These are phyloP conservation scores for Lasioglossum malachurum DNA, from an alignment of 2,888 invertebrate species.

Conservation along the genomic window DNA sequence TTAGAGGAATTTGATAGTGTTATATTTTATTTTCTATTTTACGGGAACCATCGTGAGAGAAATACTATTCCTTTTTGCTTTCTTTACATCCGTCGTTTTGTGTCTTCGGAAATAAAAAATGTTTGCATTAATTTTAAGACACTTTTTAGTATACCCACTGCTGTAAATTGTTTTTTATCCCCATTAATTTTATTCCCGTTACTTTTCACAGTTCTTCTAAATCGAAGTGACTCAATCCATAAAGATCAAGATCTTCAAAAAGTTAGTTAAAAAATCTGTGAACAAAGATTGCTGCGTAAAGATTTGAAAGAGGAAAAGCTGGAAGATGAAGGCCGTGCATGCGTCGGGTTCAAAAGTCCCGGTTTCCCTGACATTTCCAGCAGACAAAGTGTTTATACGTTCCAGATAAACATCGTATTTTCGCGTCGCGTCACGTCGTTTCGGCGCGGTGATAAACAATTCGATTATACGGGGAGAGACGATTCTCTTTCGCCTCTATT, in stretches of 20 bases:
- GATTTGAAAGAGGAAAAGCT: background rate
- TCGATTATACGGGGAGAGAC: background rate
- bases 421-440: background rate
- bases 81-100: background rate
- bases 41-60: too few relatives aligned
- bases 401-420: background rate
- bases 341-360: too few relatives aligned
- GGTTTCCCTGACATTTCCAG: background rate
- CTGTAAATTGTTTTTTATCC: too few relatives aligned
- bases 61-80: too few relatives aligned
- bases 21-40: background rate
- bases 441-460: background rate
- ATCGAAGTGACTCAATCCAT: too few relatives aligned
- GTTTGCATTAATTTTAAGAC: too few relatives aligned
- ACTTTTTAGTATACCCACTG: too few relatives aligned
- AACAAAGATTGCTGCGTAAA: background rate
- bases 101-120: too few relatives aligned
- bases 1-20: background rate
- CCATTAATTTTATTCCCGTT: too few relatives aligned
- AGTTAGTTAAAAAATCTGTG: too few relatives aligned
- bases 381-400: background rate
- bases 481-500: background rate
- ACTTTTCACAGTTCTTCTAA: too few relatives aligned
- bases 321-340: background rate
- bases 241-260: too few relatives aligned